A percentile compares a stretch with the other conserved stretches of the same genome.
Conservation (phyloP, 37 sponge, comb jelly and placozoan species). For the Diacarnus erythraeanus region DNA sequence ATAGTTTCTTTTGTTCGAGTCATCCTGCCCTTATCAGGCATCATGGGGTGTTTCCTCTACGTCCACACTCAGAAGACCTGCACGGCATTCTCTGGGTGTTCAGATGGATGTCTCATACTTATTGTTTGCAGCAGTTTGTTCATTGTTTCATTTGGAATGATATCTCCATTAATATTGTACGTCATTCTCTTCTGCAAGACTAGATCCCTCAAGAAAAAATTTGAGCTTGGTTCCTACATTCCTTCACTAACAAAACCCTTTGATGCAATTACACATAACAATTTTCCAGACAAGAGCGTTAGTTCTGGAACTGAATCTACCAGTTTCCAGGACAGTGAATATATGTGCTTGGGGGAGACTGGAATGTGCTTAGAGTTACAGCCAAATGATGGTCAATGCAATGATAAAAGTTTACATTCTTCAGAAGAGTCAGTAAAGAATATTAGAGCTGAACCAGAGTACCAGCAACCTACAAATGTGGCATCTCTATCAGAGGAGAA, state of each 20-base stretch:
- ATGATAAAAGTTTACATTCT: background rate
- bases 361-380: too few relatives aligned
- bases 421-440: too few relatives aligned
- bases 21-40: background rate
- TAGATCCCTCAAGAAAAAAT: background rate
- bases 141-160: background rate
- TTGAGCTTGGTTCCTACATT: background rate
- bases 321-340: too few relatives aligned
- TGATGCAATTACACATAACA: too few relatives aligned
- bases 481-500: background rate
- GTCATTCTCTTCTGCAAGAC: background rate
- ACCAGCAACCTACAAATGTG: background rate
- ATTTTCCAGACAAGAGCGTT: background rate
- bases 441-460: background rate
- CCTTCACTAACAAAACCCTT: background rate
- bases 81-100: slow-evolving; percentile 1
- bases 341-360: too few relatives aligned
- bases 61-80: slow-evolving; percentile 1
- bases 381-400: background rate
- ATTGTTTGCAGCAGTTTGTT: background rate
- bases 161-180: background rate
- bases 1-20: background rate
- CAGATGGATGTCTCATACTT: background rate
- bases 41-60: background rate
- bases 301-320: background rate